Conservation (phyloP, 2,888 invertebrate species). For the Gasteruption jaculator region DNA sequence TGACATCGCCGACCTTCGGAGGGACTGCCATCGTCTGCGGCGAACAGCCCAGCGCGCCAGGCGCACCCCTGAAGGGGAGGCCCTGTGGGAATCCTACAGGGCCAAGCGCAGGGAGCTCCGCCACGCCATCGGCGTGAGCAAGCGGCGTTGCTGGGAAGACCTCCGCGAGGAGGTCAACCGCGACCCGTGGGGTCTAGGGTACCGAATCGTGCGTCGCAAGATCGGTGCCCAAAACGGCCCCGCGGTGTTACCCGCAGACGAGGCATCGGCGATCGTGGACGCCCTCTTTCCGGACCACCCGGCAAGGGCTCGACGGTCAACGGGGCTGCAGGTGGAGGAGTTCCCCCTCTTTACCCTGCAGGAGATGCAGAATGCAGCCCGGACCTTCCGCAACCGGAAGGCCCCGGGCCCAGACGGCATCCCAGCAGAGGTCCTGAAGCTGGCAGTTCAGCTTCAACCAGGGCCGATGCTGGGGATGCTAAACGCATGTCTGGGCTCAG, state of each 20-base stretch:
- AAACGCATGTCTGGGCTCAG: conserved; percentile 10
- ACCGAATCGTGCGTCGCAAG: conserved; percentile 15
- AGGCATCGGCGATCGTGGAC: conserved; percentile 13
- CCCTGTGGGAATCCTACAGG: not conserved
- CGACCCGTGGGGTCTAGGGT: conserved; percentile 6
- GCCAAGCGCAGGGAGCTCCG: not conserved
- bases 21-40: not conserved
- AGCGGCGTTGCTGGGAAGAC: conserved; percentile 2
- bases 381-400: conserved; percentile 18
- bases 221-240: not conserved
- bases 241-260: not conserved
- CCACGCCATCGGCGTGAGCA: conserved; percentile 1
- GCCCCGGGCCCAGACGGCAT: conserved; percentile 28
- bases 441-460: conserved; percentile 13
- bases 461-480: conserved; percentile 12
- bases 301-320: not conserved
- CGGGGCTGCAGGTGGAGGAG: not conserved
- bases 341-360: conserved; percentile 16
- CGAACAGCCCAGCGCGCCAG: conserved; percentile 2
- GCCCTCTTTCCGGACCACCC: conserved; percentile 19
- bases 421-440: conserved; percentile 24
- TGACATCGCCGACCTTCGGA: conserved; percentile 7
- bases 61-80: not conserved
- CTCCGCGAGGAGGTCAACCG: not conserved
- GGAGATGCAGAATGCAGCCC: conserved; percentile 17